A percentile compares a stretch with the other conserved stretches of the same genome.
These are phyloP conservation scores for Drosophila setifemur DNA, from an alignment of 1,140 invertebrate genomes.

Conservation along the genomic window DNA sequence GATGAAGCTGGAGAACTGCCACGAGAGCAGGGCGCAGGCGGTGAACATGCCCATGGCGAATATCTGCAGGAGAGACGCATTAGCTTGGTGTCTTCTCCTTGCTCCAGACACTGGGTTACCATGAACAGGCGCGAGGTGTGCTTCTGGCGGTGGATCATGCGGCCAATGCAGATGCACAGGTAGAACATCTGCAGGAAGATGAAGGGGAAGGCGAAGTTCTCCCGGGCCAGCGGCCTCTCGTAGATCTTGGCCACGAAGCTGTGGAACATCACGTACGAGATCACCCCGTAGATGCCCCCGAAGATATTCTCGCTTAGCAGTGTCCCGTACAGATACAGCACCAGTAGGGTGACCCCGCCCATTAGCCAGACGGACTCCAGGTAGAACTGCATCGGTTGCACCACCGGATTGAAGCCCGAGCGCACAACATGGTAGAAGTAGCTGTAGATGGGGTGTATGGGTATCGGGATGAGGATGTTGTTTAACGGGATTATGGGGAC, in stretches of 20 bases:
- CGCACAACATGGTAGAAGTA: slow-evolving; percentile 73
- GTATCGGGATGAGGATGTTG: no score
- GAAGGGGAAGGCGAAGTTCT: slow-evolving; percentile 81
- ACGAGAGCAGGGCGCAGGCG: slow-evolving; percentile 66
- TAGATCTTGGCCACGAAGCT: slow-evolving; percentile 79
- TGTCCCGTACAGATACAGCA: slow-evolving; percentile 75
- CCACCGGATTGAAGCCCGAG: slow-evolving; percentile 56
- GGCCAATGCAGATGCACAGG: slow-evolving; percentile 68
- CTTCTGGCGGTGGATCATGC: slow-evolving; percentile 49
- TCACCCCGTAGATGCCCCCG: slow-evolving; percentile 77
- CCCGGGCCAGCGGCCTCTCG: slow-evolving; percentile 67
- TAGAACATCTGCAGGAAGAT: slow-evolving; percentile 81
- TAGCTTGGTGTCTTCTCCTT: no score
- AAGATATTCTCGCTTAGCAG: slow-evolving; percentile 76
- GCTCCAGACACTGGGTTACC: no score
- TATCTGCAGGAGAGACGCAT: slow-evolving; percentile 36
- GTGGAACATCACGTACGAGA: slow-evolving; percentile 81
- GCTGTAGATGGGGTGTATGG: slow-evolving; percentile 25
- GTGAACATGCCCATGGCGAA: slow-evolving; percentile 67
- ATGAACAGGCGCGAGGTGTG: slow-evolving; percentile 59
- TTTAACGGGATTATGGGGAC: no score
- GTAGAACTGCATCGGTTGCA: slow-evolving; percentile 79
- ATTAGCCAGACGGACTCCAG: slow-evolving; percentile 79
- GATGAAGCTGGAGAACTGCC: slow-evolving; percentile 78
- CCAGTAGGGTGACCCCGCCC: slow-evolving; percentile 75